These are phyloP conservation scores for Acrocyrtus sp. DNA, from an alignment of 2,888 invertebrate genomes.

Conservation along the genomic window DNA sequence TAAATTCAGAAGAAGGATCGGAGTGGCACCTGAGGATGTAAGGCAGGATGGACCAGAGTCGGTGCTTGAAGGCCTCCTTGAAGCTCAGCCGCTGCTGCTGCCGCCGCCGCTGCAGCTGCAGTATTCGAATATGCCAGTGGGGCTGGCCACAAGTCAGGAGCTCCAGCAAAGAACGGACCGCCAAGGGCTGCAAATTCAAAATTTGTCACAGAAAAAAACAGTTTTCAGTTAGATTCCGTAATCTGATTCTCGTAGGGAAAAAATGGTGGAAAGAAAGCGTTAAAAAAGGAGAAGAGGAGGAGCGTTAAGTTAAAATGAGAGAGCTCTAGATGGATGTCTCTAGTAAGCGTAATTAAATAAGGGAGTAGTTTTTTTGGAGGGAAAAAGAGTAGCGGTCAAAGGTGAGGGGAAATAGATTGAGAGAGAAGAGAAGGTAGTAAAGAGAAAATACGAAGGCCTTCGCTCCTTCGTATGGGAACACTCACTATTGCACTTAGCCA, in stretches of 20 bases:
- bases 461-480: constrained; percentile 48
- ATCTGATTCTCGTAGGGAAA: constrained; percentile 9
- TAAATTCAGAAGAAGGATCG: constrained; percentile 97
- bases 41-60: constrained; percentile 94
- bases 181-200: constrained; percentile 53
- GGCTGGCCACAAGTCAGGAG: constrained; percentile 90
- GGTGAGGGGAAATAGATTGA: no score
- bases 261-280: constrained; percentile 14
- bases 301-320: no score
- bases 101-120: constrained; percentile 70
- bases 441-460: constrained; percentile 50
- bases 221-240: not conserved
- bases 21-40: constrained; percentile 96
- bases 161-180: constrained; percentile 68
- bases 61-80: constrained; percentile 86
- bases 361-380: no score
- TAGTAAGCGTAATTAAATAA: no score
- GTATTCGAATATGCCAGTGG: constrained; percentile 83
- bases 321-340: no score
- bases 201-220: constrained; percentile 12
- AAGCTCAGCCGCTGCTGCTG: constrained; percentile 74
- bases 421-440: no score
- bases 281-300: no score
- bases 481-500: constrained; percentile 83
- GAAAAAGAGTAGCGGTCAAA: no score